Evolutionary conservation across 2,797 vertebrate genomes (phyloP).

Genomic region (Lacerta viridis): DNA sequence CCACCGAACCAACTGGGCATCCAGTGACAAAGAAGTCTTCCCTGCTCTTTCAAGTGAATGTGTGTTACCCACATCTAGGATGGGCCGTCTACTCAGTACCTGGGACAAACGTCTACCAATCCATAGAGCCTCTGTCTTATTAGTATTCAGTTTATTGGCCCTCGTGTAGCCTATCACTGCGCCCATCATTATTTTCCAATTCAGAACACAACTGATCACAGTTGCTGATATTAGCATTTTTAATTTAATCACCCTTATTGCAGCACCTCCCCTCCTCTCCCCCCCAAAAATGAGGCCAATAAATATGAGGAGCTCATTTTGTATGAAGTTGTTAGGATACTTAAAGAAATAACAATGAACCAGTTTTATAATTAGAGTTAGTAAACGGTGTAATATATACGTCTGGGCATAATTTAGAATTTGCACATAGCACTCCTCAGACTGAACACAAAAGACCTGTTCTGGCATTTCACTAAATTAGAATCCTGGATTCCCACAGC

Average conservation of each 20-base stretch:
- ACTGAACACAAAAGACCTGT: slow-evolving; percentile 71
- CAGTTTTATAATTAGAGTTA: slow-evolving; percentile 77
- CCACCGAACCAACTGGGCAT: no score
- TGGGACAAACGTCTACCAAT: no score
- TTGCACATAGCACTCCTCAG: slow-evolving; percentile 73
- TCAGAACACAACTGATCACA: slow-evolving; percentile 69
- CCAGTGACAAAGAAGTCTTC: no score
- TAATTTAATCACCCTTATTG: slow-evolving; percentile 72
- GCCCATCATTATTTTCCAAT: slow-evolving; percentile 66
- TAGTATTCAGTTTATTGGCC: no score
- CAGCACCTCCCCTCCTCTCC: slow-evolving; percentile 37
- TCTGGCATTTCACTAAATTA: slow-evolving; percentile 80
- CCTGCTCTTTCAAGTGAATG: no score
- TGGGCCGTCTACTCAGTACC: no score
- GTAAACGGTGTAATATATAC: slow-evolving; percentile 73
- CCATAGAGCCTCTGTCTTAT: no score
- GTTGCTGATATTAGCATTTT: slow-evolving; percentile 63
- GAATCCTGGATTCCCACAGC: slow-evolving; percentile 72
- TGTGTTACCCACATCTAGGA: no score
- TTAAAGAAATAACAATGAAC: slow-evolving; percentile 73
- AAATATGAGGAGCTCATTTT: slow-evolving; percentile 66
- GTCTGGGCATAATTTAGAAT: slow-evolving; percentile 74
- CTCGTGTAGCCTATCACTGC: no score
- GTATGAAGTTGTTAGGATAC: slow-evolving; percentile 66
- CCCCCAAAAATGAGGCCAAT: slow-evolving; percentile 16